Conservation (phyloP, 2,113 vertebrate species). For the Tenrec ecaudatus region DNA sequence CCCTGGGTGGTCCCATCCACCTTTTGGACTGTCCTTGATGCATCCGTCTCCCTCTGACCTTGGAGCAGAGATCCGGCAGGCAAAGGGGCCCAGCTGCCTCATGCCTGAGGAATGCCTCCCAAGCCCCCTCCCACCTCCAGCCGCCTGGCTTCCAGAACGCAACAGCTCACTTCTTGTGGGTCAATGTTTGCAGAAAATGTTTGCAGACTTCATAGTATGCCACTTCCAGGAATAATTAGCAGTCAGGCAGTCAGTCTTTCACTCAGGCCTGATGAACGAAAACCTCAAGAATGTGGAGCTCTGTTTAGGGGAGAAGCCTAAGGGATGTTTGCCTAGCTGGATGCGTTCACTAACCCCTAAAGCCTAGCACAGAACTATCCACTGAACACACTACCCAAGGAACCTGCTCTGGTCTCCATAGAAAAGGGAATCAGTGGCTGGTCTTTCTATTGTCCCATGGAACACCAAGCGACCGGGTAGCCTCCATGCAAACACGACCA, state of each 20-base stretch:
- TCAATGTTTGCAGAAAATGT: conserved; percentile 81
- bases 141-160: conserved; percentile 77
- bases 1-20: conserved; percentile 62
- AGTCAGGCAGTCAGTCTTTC: conserved; percentile 70
- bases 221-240: conserved; percentile 80
- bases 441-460: not conserved
- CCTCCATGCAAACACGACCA: not conserved
- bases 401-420: not conserved
- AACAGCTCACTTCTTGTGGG: conserved; percentile 75
- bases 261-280: conserved; percentile 68
- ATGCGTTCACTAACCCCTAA: conserved; percentile 3
- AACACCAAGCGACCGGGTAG: not conserved
- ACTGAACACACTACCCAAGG: not conserved
- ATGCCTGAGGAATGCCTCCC: conserved; percentile 79
- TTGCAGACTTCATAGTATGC: conserved; percentile 79
- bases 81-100: conserved; percentile 70
- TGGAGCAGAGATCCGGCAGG: conserved; percentile 53
- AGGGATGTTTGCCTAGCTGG: conserved; percentile 37
- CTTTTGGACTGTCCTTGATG: conserved; percentile 57
- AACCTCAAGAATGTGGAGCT: conserved; percentile 74
- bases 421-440: not conserved
- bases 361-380: not conserved
- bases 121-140: conserved; percentile 68
- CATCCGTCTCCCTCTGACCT: conserved; percentile 65
- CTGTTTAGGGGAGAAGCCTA: not conserved